These are phyloP conservation scores for Brachyrhaphis roseni DNA, from an alignment of 2,797 vertebrate genomes.

Conservation along the genomic window DNA sequence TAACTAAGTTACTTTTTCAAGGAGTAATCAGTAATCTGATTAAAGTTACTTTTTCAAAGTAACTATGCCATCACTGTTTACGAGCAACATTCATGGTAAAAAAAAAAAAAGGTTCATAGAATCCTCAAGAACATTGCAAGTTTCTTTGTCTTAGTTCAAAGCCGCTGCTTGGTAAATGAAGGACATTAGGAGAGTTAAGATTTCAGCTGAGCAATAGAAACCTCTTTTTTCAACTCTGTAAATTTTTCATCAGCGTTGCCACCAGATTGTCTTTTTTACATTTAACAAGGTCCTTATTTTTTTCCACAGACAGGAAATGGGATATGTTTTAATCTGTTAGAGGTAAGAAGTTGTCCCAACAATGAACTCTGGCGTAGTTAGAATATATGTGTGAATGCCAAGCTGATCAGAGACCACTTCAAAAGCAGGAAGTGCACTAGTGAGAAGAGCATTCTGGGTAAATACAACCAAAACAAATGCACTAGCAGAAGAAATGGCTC, in stretches of 20 bases:
- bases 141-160: background rate
- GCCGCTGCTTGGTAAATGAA: background rate
- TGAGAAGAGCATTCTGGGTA: no score
- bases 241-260: background rate
- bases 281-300: background rate
- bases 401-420: no score
- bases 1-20: no score
- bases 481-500: no score
- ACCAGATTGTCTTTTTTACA: background rate
- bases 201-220: background rate
- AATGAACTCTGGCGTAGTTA: background rate
- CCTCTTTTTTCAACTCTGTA: background rate
- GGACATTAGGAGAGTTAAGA: background rate
- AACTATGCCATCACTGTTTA: no score
- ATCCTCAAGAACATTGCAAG: background rate
- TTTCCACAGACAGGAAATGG: background rate
- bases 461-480: no score
- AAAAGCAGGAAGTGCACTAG: no score
- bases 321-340: background rate
- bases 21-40: no score
- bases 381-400: no score
- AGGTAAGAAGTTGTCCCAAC: background rate
- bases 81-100: accelerated
- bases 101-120: background rate
- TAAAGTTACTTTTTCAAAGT: no score